Conservation (phyloP, 1,140 invertebrate species). For the Lanistes nyassanus region DNA sequence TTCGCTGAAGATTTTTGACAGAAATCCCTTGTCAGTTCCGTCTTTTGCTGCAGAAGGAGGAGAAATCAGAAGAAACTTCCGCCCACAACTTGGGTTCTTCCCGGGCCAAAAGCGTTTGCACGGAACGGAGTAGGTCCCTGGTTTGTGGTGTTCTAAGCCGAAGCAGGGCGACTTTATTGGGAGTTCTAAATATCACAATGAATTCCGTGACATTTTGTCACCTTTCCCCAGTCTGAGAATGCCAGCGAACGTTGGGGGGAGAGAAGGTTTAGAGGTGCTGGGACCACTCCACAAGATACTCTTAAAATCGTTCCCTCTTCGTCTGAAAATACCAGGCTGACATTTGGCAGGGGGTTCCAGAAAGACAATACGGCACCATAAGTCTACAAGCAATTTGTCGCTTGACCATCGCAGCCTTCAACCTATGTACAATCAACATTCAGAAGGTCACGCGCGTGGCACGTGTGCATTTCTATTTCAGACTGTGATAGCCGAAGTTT, state of each 20-base stretch:
- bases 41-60: too few relatives aligned
- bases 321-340: slow-evolving; percentile 33
- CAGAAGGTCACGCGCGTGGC: not conserved
- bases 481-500: not conserved
- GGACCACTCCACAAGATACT: slow-evolving; percentile 21
- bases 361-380: slow-evolving; percentile 19
- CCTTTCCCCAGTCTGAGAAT: slow-evolving; percentile 38
- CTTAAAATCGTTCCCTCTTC: slow-evolving; percentile 27
- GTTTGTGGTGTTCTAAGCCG: slow-evolving; percentile 23
- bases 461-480: not conserved
- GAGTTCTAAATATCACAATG: slow-evolving; percentile 34
- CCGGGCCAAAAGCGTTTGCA: too few relatives aligned
- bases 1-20: too few relatives aligned
- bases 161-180: slow-evolving; percentile 26
- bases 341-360: slow-evolving; percentile 23
- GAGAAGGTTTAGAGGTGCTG: slow-evolving; percentile 3
- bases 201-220: slow-evolving; percentile 38
- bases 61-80: too few relatives aligned
- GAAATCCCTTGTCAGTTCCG: too few relatives aligned
- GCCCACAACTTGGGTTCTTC: too few relatives aligned
- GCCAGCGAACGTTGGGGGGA: slow-evolving; percentile 22
- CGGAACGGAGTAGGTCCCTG: too few relatives aligned
- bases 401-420: slow-evolving; percentile 15
- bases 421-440: not conserved
- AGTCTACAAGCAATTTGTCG: not conserved